Base-by-base conservation (phyloP, 2,113 vertebrate genomes). In the Himantopus leucocephalus region DNA sequence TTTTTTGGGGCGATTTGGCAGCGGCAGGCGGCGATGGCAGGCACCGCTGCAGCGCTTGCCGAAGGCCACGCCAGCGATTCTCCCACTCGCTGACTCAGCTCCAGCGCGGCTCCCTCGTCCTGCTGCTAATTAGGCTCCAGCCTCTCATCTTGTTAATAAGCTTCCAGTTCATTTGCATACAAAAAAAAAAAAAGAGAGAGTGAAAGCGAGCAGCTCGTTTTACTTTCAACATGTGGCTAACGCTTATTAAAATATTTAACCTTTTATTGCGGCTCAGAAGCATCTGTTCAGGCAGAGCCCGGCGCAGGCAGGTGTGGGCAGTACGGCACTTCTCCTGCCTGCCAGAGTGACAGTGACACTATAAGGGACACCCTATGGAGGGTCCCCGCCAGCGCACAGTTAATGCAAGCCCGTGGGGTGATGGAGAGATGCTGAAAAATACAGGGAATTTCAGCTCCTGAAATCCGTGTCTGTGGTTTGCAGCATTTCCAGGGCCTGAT, bases 141-240 rank as follows among this genome's bases (percentile, higher is more conserved):
- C 86, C 93, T 97, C 97, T 96, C 89, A 66, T 96, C 97, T 98
- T 95, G 96, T 97, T 98, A 98, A 98, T 98, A 97, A 98, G 95
- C 97, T 98, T 97, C 96, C 97, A 97, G 91, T 89, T 95, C 95
- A 98, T 98, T 96, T 98, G 78, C 97, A 98, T 97, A 86, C 48
- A n/a, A 76, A 89, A 83, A 86, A 94, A 86, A 94, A 8, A 14
- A 19, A 2, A 34, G 3, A 9, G 4, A n/a, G 41, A 62, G 35
- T 7, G 66, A 75, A 78, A 82, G 66, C 56, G 41, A 91, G 96
- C 88, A 82, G 74, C 91, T 95, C 85, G 0, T 88, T 96, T 97
- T 94, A 72, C 93, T 91, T 96, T 97, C 96, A 96, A 95, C 95
- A 74, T 92, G 97, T 95, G 96, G 94, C 96, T 97, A 48, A 86